Conservation (phyloP, 30 jellyfish, hydroid and myxozoan species). For the Sanderia malayensis region DNA sequence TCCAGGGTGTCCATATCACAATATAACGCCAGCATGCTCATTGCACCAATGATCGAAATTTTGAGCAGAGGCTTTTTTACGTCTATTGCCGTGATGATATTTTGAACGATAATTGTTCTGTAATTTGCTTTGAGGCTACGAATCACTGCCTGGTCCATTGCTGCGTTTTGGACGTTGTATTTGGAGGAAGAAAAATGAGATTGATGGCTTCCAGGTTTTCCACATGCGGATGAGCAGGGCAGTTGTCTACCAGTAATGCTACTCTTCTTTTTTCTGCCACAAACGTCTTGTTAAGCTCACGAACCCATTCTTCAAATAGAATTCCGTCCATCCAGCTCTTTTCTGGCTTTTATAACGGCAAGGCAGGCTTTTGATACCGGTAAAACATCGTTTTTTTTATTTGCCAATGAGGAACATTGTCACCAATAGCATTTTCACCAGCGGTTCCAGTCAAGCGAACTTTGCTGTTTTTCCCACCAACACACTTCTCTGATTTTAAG, state of each 20-base stretch:
- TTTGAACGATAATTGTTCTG: conserved; percentile 11
- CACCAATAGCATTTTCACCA: conserved; percentile 50
- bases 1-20: too few species aligned
- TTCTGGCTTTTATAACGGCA: too few species aligned
- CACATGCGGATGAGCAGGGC: conserved; percentile 45
- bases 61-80: conserved; percentile 4
- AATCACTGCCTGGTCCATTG: conserved; percentile 41
- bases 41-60: too few species aligned
- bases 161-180: conserved; percentile 34
- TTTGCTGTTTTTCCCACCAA: conserved; percentile 50
- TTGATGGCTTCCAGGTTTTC: neutral
- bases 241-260: conserved; percentile 36
- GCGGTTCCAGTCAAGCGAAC: conserved; percentile 39
- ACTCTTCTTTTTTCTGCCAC: conserved; percentile 3
- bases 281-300: conserved; percentile 10
- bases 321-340: conserved; percentile 48
- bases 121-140: conserved; percentile 2
- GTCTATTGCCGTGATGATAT: conserved; percentile 21
- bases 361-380: conserved; percentile 24
- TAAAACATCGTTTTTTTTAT: conserved; percentile 44
- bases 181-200: conserved; percentile 20
- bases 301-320: conserved; percentile 47
- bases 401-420: conserved; percentile 43
- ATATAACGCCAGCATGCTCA: too few species aligned
- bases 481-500: conserved; percentile 29